Evolutionary conservation across 1,140 invertebrate genomes (phyloP).

Genomic region (Procambarus virginalis): DNA sequence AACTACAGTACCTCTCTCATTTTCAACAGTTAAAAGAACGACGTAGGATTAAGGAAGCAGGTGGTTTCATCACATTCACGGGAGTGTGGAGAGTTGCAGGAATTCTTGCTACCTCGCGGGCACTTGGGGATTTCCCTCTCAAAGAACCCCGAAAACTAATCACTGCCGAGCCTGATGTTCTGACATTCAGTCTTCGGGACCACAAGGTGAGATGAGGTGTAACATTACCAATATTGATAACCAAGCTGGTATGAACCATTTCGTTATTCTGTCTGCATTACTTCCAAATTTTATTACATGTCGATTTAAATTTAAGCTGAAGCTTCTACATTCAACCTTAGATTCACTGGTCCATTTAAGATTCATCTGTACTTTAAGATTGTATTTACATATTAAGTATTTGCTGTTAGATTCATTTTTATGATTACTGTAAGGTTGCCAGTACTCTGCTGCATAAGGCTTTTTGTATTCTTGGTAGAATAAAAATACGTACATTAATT

Average conservation of each 20-base stretch:
- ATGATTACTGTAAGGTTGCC: too few relatives aligned
- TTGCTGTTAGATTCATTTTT: too few relatives aligned
- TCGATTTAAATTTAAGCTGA: too few relatives aligned
- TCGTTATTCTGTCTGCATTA: background rate
- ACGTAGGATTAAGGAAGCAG: slow-evolving; percentile 91
- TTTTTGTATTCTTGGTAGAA: too few relatives aligned
- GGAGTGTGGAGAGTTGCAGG: slow-evolving; percentile 98
- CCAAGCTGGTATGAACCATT: background rate
- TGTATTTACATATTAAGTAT: too few relatives aligned
- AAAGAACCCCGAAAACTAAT: slow-evolving; percentile 92
- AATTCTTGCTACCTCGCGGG: slow-evolving; percentile 94
- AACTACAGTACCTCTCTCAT: too few relatives aligned
- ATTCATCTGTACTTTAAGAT: too few relatives aligned
- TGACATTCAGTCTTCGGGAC: slow-evolving; percentile 88
- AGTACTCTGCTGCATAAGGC: too few relatives aligned
- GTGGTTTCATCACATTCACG: slow-evolving; percentile 94
- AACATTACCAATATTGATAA: background rate
- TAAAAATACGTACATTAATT: too few relatives aligned
- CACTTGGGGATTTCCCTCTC: slow-evolving; percentile 94
- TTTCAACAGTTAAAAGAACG: slow-evolving; percentile 83
- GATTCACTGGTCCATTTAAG: too few relatives aligned
- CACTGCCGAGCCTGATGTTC: slow-evolving; percentile 95
- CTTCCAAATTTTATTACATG: background rate
- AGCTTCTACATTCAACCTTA: too few relatives aligned
- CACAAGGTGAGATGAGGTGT: slow-evolving; percentile 62